Evolutionary conservation across 64 coral and sea anemone genomes (phyloP), one percentile per base, ranked within the genome.

Genomic region (Cladopsammia gracilis): DNA sequence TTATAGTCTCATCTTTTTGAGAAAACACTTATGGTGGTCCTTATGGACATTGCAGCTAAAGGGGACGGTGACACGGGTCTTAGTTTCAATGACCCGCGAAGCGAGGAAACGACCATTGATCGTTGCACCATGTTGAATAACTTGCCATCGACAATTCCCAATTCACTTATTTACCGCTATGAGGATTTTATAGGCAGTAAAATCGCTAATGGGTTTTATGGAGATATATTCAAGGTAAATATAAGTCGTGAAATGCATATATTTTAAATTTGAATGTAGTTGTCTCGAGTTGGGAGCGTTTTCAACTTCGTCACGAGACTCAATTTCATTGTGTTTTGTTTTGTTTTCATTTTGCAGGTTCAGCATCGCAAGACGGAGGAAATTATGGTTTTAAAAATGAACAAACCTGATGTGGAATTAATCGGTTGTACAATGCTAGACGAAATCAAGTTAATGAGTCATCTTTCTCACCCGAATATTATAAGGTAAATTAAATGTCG

Each of bases 361-460:
- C 73, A 91, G 16, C 92, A 97, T 88, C 76, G 48, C 51, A 59
- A 73, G 60, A 94, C 96, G 57, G 85, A 80, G 50, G 78, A 90
- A 94, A 64, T 88, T 60, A 97, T 97, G 96, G 93, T 93, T 57
- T 83, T 97, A 49, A 97, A 97, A 69, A 87, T 84, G 76, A 87
- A 94, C 47, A 97, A 87, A 64, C 64, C 76, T 45, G 81, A 88
- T 11, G 48, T 45, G 71, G 43, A 49, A 50, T 84, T 85, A 46
- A 58, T 43, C 2, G 72, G 65, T 15, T 65, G 74, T 74, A 58
- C 52, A 59, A 66, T 89, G 65, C 69, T 86, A 45, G 73, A 70
- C 14, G 96, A 97, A 94, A 88, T 90, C 7, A 77, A 82, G 2
- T 47, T 97, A 51, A 68, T 97, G 76, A 89, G 93, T 13, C 96